Evolutionary conservation across 2,797 vertebrate species (phyloP).

Genomic region (Melopsittacus undulatus): DNA sequence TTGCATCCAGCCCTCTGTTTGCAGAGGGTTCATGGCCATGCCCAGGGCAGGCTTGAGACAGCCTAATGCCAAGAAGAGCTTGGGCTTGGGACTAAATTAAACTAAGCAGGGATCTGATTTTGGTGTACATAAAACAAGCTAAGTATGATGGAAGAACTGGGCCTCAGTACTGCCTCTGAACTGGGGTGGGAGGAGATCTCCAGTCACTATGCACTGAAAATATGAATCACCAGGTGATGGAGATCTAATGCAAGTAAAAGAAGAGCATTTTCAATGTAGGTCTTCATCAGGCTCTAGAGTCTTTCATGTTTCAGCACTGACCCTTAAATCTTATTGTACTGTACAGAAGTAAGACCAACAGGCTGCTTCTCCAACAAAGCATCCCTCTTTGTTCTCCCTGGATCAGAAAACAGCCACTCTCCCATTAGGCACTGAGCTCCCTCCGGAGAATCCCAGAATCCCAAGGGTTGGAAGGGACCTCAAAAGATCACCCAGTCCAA

Average conservation of each 20-base stretch:
- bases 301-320: not conserved
- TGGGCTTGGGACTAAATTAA: not conserved
- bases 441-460: no score
- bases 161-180: not conserved
- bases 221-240: not conserved
- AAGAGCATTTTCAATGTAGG: not conserved
- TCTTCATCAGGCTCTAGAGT: not conserved
- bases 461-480: no score
- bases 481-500: no score
- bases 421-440: not conserved
- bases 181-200: not conserved
- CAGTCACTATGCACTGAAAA: not conserved
- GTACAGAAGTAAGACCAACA: not conserved
- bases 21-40: not conserved
- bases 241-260: not conserved
- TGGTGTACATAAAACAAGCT: not conserved
- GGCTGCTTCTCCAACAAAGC: not conserved
- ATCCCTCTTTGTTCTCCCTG: not conserved
- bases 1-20: not conserved
- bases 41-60: not conserved
- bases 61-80: not conserved
- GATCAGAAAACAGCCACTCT: not conserved
- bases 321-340: not conserved
- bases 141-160: not conserved
- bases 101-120: not conserved